Evolutionary conservation across 2,797 vertebrate genomes (phyloP).

Genomic region (Acomys russatus): DNA sequence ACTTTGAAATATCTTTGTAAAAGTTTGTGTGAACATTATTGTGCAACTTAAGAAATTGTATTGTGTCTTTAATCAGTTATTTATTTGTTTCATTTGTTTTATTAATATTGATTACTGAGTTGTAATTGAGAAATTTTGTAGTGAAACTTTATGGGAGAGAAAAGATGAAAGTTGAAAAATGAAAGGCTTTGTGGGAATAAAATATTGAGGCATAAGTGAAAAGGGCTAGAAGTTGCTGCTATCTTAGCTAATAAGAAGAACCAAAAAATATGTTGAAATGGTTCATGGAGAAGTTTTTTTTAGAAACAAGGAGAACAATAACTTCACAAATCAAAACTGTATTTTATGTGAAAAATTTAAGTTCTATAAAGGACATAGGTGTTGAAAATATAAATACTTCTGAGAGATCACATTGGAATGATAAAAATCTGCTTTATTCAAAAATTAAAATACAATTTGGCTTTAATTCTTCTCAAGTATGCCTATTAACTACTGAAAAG

Average conservation of each 20-base stretch:
- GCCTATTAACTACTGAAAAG: not conserved
- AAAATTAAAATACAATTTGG: not conserved
- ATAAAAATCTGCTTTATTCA: not conserved
- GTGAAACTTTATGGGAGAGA: not conserved
- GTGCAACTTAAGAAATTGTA: not conserved
- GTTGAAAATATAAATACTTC: not conserved
- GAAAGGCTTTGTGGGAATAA: not conserved
- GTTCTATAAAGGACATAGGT: not conserved
- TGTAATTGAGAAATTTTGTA: not conserved
- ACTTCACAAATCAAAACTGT: slow-evolving; percentile 19
- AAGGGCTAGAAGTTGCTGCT: not conserved
- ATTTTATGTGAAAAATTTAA: slow-evolving; percentile 14
- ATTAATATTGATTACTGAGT: not conserved
- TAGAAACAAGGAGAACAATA: not conserved
- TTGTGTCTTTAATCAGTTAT: not conserved
- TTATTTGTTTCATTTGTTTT: too few relatives aligned
- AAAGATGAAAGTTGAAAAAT: not conserved
- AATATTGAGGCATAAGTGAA: not conserved
- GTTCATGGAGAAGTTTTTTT: not conserved
- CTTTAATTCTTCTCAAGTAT: slow-evolving; percentile 15
- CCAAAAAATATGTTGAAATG: not conserved
- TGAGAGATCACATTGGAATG: not conserved
- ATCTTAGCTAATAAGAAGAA: not conserved
- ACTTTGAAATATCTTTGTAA: not conserved
- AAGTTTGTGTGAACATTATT: slow-evolving; percentile 43